Conservation (phyloP, 2,113 vertebrate genomes). For the Notechis scutatus region DNA sequence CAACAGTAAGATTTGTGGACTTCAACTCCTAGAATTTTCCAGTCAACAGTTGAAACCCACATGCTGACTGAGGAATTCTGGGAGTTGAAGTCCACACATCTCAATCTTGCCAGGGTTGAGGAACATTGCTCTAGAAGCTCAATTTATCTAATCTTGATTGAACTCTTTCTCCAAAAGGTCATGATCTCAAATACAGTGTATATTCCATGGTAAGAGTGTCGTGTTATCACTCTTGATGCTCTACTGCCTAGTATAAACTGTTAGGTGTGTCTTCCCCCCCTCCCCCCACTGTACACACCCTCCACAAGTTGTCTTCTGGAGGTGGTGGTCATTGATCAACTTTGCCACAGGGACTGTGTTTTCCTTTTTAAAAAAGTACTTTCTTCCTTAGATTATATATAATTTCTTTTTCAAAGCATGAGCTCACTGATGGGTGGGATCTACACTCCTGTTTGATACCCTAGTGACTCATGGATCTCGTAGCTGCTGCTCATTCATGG, state of each 20-base stretch:
- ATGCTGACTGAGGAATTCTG: neutral
- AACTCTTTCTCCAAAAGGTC: neutral
- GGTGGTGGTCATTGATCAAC: neutral
- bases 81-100: neutral
- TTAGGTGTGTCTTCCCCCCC: neutral
- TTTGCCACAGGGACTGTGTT: neutral
- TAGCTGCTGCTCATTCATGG: neutral
- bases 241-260: neutral
- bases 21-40: neutral
- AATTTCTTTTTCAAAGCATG: neutral
- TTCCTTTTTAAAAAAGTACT: neutral
- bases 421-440: neutral
- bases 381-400: neutral
- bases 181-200: neutral
- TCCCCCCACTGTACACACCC: neutral
- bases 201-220: neutral
- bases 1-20: neutral
- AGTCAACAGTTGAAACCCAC: neutral
- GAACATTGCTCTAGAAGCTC: neutral
- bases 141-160: neutral
- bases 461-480: neutral
- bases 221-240: neutral
- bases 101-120: neutral
- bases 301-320: neutral
- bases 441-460: neutral